phyloP scores from a whole-genome alignment of 2,888 invertebrate genomes.

The Oasisia sp. region DNA sequence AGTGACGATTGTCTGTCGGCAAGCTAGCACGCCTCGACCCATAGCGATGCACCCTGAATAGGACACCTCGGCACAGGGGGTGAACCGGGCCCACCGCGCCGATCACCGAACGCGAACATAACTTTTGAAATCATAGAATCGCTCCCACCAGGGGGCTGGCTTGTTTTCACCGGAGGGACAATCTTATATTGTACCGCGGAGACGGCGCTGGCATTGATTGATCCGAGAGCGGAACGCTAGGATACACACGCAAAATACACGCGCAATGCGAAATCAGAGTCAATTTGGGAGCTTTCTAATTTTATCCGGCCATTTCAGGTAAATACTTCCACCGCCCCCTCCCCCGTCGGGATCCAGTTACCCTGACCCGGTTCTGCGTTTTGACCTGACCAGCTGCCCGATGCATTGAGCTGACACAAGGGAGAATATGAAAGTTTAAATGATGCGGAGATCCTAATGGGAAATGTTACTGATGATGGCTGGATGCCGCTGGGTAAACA shows the following conservation, averaged over 20 bases:
- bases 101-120: not conserved
- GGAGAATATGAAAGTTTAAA: not conserved
- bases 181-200: not conserved
- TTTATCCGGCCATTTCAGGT: not conserved
- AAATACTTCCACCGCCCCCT: not conserved
- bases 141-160: not conserved
- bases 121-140: conserved; percentile 17
- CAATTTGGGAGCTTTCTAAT: not conserved
- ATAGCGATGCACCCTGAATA: not conserved
- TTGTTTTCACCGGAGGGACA: conserved; percentile 17
- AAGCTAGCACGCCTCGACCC: not conserved
- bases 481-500: not conserved
- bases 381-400: not conserved
- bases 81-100: not conserved
- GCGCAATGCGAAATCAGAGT: not conserved
- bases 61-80: not conserved
- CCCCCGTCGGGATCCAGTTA: not conserved
- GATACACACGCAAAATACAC: not conserved
- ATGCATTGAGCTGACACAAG: not conserved
- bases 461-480: not conserved
- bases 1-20: conserved; percentile 11
- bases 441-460: not conserved
- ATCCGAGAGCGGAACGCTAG: not conserved
- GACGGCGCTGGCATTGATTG: not conserved
- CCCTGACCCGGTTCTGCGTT: conserved; percentile 10